Evolutionary conservation across 2,888 invertebrate species (phyloP).

Genomic region (Netelia virgata): DNA sequence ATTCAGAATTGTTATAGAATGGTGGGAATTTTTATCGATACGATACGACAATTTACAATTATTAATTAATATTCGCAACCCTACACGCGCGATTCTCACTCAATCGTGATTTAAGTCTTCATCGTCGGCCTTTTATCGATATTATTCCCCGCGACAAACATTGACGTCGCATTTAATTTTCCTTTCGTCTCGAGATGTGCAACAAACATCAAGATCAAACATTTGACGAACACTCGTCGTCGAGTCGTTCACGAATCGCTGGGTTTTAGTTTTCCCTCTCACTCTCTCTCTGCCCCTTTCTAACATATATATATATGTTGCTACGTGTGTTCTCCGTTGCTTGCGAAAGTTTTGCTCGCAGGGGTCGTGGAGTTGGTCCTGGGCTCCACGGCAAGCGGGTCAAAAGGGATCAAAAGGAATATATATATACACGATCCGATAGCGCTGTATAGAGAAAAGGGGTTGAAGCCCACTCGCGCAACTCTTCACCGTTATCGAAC

Average conservation of each 20-base stretch:
- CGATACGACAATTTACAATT: not conserved
- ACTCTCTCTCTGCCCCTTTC: slow-evolving; percentile 52
- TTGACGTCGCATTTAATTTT: slow-evolving; percentile 81
- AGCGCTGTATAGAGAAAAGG: not conserved
- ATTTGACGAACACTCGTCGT: slow-evolving; percentile 83
- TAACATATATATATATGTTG: slow-evolving; percentile 29
- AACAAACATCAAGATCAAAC: slow-evolving; percentile 80
- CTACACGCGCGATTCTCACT: not conserved
- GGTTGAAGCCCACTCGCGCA: not conserved
- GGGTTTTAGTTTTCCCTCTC: slow-evolving; percentile 22
- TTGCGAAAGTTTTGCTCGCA: slow-evolving; percentile 35
- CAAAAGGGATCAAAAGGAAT: slow-evolving; percentile 49
- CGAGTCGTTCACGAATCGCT: slow-evolving; percentile 57
- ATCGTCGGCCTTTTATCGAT: slow-evolving; percentile 21
- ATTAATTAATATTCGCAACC: not conserved
- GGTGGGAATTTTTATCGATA: not conserved
- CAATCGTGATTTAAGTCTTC: not conserved
- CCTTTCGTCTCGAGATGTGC: slow-evolving; percentile 68
- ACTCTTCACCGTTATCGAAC: not conserved
- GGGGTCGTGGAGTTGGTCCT: slow-evolving; percentile 14
- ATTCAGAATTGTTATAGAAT: too few species aligned
- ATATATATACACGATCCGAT: not conserved
- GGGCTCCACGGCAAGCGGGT: slow-evolving; percentile 34
- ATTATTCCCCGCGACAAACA: slow-evolving; percentile 38
- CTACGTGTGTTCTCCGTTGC: not conserved